Base-by-base conservation (phyloP, 1,140 invertebrate genomes). In the Trichonephila clavata region DNA sequence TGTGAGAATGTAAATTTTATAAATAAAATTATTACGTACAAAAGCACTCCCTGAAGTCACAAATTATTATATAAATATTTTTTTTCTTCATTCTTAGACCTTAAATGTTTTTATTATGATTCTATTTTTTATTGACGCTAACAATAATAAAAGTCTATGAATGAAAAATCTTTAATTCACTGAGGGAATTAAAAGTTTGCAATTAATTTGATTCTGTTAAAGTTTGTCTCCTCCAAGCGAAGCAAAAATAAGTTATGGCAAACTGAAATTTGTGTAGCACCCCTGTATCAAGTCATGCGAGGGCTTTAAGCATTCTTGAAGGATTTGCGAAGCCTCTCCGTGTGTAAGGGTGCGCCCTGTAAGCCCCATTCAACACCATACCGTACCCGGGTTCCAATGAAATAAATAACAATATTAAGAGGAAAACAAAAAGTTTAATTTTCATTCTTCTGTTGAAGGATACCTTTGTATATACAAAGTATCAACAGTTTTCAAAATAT, bases 221-320 rank as follows among this genome's bases (percentile, higher is more conserved):
- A 8, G 24, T 65, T 3, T 63, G 7, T 65, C n/a, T n/a, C 10
- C 20, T 71, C 27, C 1, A 18, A 39, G 27, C 4, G 13, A 77
- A 39, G 5, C 0, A 20, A n/a, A 32, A 39, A 32, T 39, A 77
- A 18, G 21, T 61, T 39, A 2, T 39, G 27, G 8, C 18, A 8
- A n/a, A 14, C 50, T 0, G 81, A 21, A 57, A 83, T 83, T 57
- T 83, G 81, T 59, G 24, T 59, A 86, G 3, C 1, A 5, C 61
- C 71, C 71, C 27, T 61, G 68, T 20, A 32, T 77, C 57, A 2
- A 13, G 27, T 24, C 81, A 50, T 57, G 43, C 43, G 43, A 59
- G 50, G 81, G 81, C 39, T 83, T 83, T 83, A 57, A 83, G 50
- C 81, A 83, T 83, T 83, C 81, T 83, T 83, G 81, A 83, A 59